Evolutionary conservation across 2,797 vertebrate genomes (phyloP).

Genomic region (Chloroceryle amazona): DNA sequence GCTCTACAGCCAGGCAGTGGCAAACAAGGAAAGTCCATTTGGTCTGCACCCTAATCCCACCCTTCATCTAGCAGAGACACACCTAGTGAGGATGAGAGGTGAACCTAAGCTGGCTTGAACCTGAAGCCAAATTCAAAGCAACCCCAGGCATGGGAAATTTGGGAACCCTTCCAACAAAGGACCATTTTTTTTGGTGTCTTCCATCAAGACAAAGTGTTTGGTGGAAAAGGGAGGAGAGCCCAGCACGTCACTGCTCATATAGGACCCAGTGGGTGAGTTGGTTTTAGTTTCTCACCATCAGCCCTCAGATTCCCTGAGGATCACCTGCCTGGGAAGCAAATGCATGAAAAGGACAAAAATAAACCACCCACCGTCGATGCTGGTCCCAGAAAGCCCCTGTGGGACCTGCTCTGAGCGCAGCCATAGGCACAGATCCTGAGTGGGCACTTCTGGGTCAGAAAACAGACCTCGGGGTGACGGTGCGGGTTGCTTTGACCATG

Average conservation of each 20-base stretch:
- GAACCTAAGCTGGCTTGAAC: background rate
- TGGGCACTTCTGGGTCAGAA: background rate
- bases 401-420: rapidly evolving
- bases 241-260: rapidly evolving
- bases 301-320: background rate
- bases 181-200: background rate
- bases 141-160: background rate
- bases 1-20: background rate
- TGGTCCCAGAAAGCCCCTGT: rapidly evolving
- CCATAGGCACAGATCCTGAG: background rate
- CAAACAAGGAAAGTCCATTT: background rate
- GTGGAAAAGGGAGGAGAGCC: background rate
- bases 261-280: background rate
- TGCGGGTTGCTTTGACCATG: background rate
- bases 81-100: background rate
- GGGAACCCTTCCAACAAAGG: background rate
- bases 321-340: background rate
- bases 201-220: background rate
- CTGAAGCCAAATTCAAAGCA: background rate
- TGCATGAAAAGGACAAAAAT: background rate
- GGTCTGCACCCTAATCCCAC: background rate
- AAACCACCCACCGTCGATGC: background rate
- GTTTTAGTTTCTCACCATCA: background rate
- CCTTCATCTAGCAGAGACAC: background rate
- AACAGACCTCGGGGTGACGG: background rate